Evolutionary conservation across 2,797 vertebrate genomes (phyloP), one percentile per base, ranked within the genome.

Genomic region (Lagodon rhomboides): DNA sequence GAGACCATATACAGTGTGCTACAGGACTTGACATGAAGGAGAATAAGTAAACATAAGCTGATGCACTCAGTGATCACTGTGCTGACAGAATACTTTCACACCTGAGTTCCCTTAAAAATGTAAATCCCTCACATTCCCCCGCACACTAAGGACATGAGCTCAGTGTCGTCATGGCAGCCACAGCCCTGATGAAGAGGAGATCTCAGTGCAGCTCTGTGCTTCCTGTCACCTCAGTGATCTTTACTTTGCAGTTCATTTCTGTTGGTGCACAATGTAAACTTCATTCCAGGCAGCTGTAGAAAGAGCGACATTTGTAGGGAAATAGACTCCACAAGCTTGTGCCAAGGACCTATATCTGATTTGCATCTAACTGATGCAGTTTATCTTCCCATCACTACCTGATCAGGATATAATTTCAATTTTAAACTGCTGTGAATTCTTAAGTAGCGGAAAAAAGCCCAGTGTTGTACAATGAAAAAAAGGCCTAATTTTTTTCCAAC

Each of bases 331-430:
- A 6, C 53, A 23, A 59, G 7, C 66, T 38, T 16, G 1, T 54
- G 17, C n/a, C 46, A 54, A 22, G 16, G 66, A n/a, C 10, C 17
- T 17, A 1, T 16, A 3, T 16, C 70, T 44, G 13, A 89, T 92
- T 92, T 89, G 86, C 89, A 90, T 89, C 80, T 55, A 85, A 85
- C 82, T 41, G 83, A 85, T 80, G 44, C 23, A 18, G 34, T 53
- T 79, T 43, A 53, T 73, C 47, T 50, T 16, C 6, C 25, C 2
- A 9, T 27, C 0, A 0, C 12, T 43, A 18, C 27, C 1, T 62
- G 7, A 12, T 3, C 12, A 30, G 20, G 47, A 9, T 16, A 15
- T 10, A 0, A 11, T 60, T 76, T 44, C 11, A 50, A 30, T 38
- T 38, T 38, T 10, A 38, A 80, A 68, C 71, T 38, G 63, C n/a